Evolutionary conservation across 2,113 vertebrate species (phyloP), one percentile per base, ranked within the genome.

Genomic region (Silurus glanis): DNA sequence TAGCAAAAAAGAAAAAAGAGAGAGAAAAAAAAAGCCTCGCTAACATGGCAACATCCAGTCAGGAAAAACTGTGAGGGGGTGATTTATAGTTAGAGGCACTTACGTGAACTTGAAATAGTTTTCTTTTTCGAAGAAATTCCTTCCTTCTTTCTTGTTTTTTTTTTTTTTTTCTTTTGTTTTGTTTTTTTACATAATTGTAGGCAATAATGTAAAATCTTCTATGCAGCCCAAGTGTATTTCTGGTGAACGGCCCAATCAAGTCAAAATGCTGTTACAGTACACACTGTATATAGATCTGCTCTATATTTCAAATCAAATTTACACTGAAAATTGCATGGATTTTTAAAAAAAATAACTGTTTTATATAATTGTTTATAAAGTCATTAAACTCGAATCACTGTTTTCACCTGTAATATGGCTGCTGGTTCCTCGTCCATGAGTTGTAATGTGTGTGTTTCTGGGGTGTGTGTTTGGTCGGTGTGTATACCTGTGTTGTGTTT

Each of bases 191-290:
- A 87, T 85, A 85, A 90, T 80, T 92, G 93, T 96, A 96, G 97
- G 97, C 97, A 99, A 98, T 99, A 97, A 98, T 96, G 95, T 97
- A 94, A 95, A 94, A 95, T 96, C 94, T 97, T 96, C 97, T 99
- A 99, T 99, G 98, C 98, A 99, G 97, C 94, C 89, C 96, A 97
- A 95, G 95, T 96, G 96, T 96, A 96, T 96, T 97, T 97, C 95
- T 96, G 95, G 93, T 95, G 89, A 95, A 94, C 94, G 95, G 93
- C 95, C 94, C 93, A 89, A 94, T 93, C 95, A 95, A 97, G 95
- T 95, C 95, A 95, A 95, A 94, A 95, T 95, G 96, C 96, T 99
- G 97, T 97, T 97, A 95, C 93, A 95, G 93, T 97, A 95, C 95
- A 96, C 96, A 95, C 95, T 95, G 97, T 99, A 98, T 90, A 97